Conservation (phyloP, 1,140 invertebrate genomes). For the Plutomurus gul region DNA sequence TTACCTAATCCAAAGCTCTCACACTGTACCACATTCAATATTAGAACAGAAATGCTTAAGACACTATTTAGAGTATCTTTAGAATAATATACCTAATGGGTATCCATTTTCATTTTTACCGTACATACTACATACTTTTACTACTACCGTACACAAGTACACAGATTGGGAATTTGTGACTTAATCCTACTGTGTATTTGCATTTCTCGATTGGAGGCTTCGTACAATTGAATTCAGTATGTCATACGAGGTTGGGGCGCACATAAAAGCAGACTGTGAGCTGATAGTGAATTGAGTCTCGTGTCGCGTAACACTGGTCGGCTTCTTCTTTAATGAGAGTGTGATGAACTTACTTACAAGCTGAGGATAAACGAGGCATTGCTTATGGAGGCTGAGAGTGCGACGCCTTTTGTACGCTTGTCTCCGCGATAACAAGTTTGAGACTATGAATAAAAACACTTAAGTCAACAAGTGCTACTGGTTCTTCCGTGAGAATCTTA, state of each 20-base stretch:
- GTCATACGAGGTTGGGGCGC: too few relatives aligned
- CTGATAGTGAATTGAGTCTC: too few relatives aligned
- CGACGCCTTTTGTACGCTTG: background rate
- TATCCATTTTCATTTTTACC: background rate
- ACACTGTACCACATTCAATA: too few relatives aligned
- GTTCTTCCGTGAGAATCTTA: constrained; percentile 1
- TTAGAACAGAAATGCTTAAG: background rate
- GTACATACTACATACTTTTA: background rate
- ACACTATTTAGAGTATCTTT: too few relatives aligned
- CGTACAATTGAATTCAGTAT: too few relatives aligned
- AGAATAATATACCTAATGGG: background rate
- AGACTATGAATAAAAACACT: background rate
- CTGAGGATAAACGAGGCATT: background rate
- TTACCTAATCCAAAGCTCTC: too few relatives aligned
- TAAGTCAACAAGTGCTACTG: background rate
- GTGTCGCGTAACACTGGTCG: constrained; percentile 14
- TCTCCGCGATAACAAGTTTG: constrained; percentile 2
- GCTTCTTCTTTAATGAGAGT: background rate
- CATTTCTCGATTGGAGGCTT: too few relatives aligned
- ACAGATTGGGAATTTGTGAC: background rate
- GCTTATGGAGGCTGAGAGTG: background rate
- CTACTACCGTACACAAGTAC: background rate
- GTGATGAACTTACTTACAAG: background rate
- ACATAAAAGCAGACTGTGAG: too few relatives aligned
- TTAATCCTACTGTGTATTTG: background rate